Evolutionary conservation across 2,888 invertebrate genomes (phyloP), one percentile per base, ranked within the genome.

Genomic region (Mallateleia sp.): DNA sequence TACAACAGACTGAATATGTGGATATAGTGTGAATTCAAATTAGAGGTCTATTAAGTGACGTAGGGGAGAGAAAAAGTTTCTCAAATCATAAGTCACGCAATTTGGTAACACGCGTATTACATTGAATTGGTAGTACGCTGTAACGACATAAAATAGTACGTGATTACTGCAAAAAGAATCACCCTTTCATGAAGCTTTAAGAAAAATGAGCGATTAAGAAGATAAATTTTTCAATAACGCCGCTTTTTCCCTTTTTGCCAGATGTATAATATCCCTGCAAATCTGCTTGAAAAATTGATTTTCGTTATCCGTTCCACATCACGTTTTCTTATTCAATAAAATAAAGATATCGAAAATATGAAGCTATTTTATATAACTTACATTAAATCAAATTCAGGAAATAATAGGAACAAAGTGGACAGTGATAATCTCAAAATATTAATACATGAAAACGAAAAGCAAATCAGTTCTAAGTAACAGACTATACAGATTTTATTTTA

Each of bases 161-260:
- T 38, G 8, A 14, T 38, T 38, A 11, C 38, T 11, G 20, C 18
- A 20, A n/a, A 60, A 60, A 9, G 38, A 11, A 28, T 38, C 22
- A 60, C 52, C 14, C 14, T 22, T 24, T 28, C 56, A 15, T 24
- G 15, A 56, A 56, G 56, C 56, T 28, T 24, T 56, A 56, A 56
- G 56, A 56, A 56, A 56, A 54, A 24, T 54, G 54, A 20, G 25
- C 54, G 24, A 54, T 54, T 54, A 54, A 6, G 54, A 28, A 56
- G 22, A 52, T 47, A 52, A 18, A 50, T 20, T 50, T 4, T 50
- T 50, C 50, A 52, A 22, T 24, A 18, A 15, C 24, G 18, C 20
- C 18, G 11, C 47, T 25, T 25, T 54, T 25, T 54, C 25, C 20
- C 18, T 52, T 54, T 54, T 9, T 38, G 2, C 38, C 8, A 22